Evolutionary conservation across 2,888 invertebrate genomes (phyloP).

Genomic region (Chloroclystis v-ata): DNA sequence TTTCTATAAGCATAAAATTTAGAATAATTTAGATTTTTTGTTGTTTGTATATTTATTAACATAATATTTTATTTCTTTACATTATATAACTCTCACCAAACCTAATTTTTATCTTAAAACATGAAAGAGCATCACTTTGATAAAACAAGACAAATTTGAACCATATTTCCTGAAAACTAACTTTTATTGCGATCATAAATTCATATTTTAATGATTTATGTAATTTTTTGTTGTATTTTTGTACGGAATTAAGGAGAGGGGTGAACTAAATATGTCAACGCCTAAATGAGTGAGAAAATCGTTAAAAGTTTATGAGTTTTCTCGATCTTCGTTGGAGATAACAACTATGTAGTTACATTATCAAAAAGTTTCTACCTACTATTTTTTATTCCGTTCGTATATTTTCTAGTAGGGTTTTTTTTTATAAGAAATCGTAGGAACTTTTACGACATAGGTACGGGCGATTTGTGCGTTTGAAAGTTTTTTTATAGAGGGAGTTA

Average conservation of each 20-base stretch:
- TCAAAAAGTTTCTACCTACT: no score
- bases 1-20: no score
- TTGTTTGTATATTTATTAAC: no score
- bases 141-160: slow-evolving; percentile 24
- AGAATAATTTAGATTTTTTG: no score
- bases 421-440: no score
- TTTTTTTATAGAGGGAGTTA: no score
- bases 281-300: not conserved
- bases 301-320: not conserved
- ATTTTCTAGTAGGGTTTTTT: no score
- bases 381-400: no score
- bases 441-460: no score
- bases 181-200: slow-evolving; percentile 24
- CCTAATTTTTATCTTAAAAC: slow-evolving; percentile 22
- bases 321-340: not conserved
- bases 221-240: slow-evolving; percentile 7
- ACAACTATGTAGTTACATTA: no score
- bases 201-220: slow-evolving; percentile 12
- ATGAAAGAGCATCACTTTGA: slow-evolving; percentile 27
- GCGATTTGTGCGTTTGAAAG: no score
- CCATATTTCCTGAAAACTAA: slow-evolving; percentile 22
- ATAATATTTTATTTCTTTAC: no score
- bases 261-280: slow-evolving; percentile 7
- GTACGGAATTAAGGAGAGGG: slow-evolving; percentile 12
- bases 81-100: slow-evolving; percentile 10